Evolutionary conservation across 2,113 vertebrate genomes (phyloP).

Genomic region (Campylomormyrus numenius): DNA sequence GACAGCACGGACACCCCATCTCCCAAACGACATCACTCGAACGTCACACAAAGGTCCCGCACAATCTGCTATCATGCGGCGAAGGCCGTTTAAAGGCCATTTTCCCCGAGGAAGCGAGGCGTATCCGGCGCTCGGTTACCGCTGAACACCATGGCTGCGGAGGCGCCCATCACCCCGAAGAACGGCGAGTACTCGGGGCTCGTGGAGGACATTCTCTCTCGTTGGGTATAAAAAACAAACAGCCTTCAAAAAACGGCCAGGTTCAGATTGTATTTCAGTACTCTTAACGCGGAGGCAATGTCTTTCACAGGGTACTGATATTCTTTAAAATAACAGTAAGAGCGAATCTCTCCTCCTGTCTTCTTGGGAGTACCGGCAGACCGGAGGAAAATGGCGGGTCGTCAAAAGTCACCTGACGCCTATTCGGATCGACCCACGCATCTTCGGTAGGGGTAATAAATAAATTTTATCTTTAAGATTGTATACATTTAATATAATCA

Average conservation of each 20-base stretch:
- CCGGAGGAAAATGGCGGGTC: constrained; percentile 69
- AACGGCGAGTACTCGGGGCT: constrained; percentile 83
- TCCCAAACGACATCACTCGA: neutral
- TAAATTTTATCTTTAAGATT: constrained; percentile 10
- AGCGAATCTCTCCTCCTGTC: constrained; percentile 17
- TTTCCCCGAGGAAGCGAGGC: neutral
- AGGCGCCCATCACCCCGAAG: constrained; percentile 93
- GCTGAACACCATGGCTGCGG: constrained; percentile 91
- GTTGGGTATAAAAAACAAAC: constrained; percentile 33
- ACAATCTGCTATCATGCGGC: neutral
- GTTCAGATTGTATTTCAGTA: neutral
- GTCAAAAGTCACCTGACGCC: constrained; percentile 62
- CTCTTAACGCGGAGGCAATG: neutral
- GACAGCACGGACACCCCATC: neutral
- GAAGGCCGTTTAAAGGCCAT: neutral
- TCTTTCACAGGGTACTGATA: neutral
- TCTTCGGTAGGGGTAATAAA: constrained; percentile 29
- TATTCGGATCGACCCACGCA: constrained; percentile 40
- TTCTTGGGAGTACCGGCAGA: constrained; percentile 42
- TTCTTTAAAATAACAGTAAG: neutral
- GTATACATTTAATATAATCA: neutral
- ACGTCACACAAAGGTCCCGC: neutral
- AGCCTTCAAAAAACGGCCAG: constrained; percentile 12
- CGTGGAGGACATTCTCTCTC: constrained; percentile 55
- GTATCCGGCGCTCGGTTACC: constrained; percentile 57